Conservation (phyloP, 92 coral and sea anemone species). For the Parazoanthus atlanticus region DNA sequence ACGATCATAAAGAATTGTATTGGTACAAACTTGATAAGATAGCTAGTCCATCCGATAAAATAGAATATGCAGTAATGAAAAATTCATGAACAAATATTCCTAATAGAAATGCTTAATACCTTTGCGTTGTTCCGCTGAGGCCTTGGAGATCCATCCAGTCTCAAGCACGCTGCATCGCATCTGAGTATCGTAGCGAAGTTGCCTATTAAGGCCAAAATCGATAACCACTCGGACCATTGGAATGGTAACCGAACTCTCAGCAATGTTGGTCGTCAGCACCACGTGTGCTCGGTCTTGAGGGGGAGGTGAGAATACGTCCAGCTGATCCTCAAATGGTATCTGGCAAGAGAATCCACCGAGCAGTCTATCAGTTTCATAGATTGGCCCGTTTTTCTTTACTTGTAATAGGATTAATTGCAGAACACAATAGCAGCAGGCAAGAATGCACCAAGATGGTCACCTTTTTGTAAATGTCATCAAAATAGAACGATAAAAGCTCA, state of each 20-base stretch:
- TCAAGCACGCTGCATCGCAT: conserved; percentile 30
- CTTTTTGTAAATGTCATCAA: too few relatives aligned
- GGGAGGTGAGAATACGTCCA: conserved; percentile 23
- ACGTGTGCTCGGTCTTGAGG: conserved; percentile 34
- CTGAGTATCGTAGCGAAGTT: not conserved
- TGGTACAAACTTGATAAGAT: too few relatives aligned
- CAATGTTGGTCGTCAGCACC: conserved; percentile 30
- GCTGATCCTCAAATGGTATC: conserved; percentile 40
- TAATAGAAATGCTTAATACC: not conserved
- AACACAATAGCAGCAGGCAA: too few relatives aligned
- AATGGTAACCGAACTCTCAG: conserved; percentile 38
- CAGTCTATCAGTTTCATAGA: too few relatives aligned
- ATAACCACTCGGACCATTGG: conserved; percentile 42
- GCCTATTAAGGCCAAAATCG: conserved; percentile 35
- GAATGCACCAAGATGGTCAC: too few relatives aligned
- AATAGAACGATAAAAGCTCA: too few relatives aligned
- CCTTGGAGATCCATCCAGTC: conserved; percentile 35
- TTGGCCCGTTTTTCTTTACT: too few relatives aligned
- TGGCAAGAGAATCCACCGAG: not conserved
- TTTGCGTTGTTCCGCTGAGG: conserved; percentile 39
- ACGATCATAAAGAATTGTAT: too few relatives aligned
- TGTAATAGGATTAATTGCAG: too few relatives aligned
- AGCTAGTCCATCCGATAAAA: not conserved
- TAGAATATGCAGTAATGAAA: not conserved
- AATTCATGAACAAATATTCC: too few relatives aligned